Evolutionary conservation across 2,113 vertebrate species (phyloP).

Genomic region (Hyaena hyaena): DNA sequence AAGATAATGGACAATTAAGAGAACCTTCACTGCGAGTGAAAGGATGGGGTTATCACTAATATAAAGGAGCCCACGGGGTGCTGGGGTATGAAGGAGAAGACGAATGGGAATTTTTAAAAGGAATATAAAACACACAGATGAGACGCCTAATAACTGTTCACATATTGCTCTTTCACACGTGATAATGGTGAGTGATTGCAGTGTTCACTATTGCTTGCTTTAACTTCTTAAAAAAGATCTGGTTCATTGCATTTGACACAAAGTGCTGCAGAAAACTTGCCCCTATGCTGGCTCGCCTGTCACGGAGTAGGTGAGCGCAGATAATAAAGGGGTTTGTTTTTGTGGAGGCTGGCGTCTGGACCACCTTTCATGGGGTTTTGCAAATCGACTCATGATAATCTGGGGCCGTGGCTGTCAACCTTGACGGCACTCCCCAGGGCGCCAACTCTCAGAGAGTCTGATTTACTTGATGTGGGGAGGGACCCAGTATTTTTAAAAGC

Average conservation of each 20-base stretch:
- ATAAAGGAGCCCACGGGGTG: slow-evolving; percentile 77
- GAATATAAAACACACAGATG: slow-evolving; percentile 61
- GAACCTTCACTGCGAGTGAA: slow-evolving; percentile 81
- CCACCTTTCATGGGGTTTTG: background rate
- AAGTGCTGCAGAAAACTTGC: slow-evolving; percentile 16
- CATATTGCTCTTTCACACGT: slow-evolving; percentile 53
- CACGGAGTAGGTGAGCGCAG: background rate
- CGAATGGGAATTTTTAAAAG: slow-evolving; percentile 69
- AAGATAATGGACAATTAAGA: slow-evolving; percentile 90
- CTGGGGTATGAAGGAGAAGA: slow-evolving; percentile 67
- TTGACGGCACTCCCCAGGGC: background rate
- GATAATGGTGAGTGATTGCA: slow-evolving; percentile 59
- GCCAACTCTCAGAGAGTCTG: background rate
- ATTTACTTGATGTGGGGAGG: slow-evolving; percentile 23
- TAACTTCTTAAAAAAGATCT: slow-evolving; percentile 45
- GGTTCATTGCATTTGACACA: slow-evolving; percentile 33
- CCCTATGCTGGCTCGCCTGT: background rate
- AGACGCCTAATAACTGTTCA: slow-evolving; percentile 60
- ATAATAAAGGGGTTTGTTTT: background rate
- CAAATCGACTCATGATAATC: background rate
- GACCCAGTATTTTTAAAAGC: background rate
- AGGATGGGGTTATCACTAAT: slow-evolving; percentile 84
- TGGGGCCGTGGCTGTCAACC: background rate
- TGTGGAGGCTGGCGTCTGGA: background rate
- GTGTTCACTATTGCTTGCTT: slow-evolving; percentile 35